Base-by-base conservation (phyloP, 35 echinoderm and acorn worm species). In the Chiridota heheva region DNA sequence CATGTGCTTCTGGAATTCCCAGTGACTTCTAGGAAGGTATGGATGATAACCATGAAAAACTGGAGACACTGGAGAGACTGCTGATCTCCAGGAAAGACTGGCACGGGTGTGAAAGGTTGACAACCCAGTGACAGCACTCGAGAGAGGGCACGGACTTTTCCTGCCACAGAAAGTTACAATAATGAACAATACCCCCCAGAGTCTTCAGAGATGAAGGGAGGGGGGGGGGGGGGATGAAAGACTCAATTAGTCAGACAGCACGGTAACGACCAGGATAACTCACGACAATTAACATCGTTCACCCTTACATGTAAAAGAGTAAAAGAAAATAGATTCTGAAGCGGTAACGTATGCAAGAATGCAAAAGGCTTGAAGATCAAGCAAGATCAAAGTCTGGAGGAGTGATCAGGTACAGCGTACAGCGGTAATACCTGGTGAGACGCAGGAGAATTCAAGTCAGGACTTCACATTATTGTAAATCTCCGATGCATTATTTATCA, bases 41-140 rank as follows among this genome's bases (percentile, higher is more conserved):
- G 22, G 48, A 22, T 53, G 48, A 22, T 53, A 53, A 53, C 22
- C 10, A 13, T 10, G 48, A 53, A 53, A 53, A 22, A 53, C 48
- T 53, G 48, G 10, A 13, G 48, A 22, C 48, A n/a, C n/a, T n/a
- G n/a, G n/a, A n/a, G n/a, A n/a, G n/a, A n/a, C n/a, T n/a, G n/a
- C n/a, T n/a, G n/a, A n/a, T n/a, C n/a, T 53, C 10, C 48, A 53
- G 48, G 48, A 53, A 53, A 53, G 48, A 53, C 48, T 53, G 48
- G 10, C 22, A 53, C 48, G 48, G 48, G 48, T 53, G 48, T 13
- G 48, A 53, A 53, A 22, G 48, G 10, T 22, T 22, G 22, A 22
- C 48, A 53, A 53, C 10, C 48, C 22, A 10, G 48, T 22, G 10
- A 53, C 48, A 53, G 48, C 22, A 13, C 48, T 53, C 22, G 48